phyloP scores from a whole-genome alignment of 2,888 invertebrate species.

The Atrina japonica region DNA sequence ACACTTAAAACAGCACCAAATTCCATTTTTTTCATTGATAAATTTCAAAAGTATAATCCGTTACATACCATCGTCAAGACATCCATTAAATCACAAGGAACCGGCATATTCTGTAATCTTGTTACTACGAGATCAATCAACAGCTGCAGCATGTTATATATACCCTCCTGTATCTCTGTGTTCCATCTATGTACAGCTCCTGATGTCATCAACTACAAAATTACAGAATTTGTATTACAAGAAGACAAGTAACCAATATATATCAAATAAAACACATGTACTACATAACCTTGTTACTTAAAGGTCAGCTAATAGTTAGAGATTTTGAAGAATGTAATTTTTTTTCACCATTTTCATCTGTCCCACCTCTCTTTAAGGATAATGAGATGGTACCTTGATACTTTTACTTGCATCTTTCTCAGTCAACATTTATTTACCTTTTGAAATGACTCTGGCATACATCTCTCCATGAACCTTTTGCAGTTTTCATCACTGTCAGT shows the following conservation, averaged over 20 bases:
- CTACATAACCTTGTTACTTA: too few relatives aligned
- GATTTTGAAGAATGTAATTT: too few relatives aligned
- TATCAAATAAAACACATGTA: too few relatives aligned
- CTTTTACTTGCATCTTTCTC: too few relatives aligned
- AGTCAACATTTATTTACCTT: constrained; percentile 74
- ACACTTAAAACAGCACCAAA: too few relatives aligned
- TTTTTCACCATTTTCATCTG: too few relatives aligned
- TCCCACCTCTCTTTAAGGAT: too few relatives aligned
- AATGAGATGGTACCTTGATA: too few relatives aligned
- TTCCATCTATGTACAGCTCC: constrained; percentile 81
- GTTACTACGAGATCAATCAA: constrained; percentile 81
- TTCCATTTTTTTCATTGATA: too few relatives aligned
- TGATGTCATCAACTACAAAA: constrained; percentile 79
- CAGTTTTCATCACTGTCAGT: constrained; percentile 81
- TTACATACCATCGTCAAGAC: constrained; percentile 77
- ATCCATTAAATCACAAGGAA: constrained; percentile 78
- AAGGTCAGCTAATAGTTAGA: too few relatives aligned
- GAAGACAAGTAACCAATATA: too few relatives aligned
- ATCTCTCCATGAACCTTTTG: constrained; percentile 80
- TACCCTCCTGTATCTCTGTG: constrained; percentile 82
- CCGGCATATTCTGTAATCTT: constrained; percentile 78
- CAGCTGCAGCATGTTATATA: constrained; percentile 81
- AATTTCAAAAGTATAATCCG: neutral
- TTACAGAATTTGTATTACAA: neutral
- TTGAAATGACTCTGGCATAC: constrained; percentile 82